A percentile compares a stretch with the other conserved stretches of the same genome.
Conservation (phyloP, 2,113 vertebrate genomes). For the Ophiodon elongatus region DNA sequence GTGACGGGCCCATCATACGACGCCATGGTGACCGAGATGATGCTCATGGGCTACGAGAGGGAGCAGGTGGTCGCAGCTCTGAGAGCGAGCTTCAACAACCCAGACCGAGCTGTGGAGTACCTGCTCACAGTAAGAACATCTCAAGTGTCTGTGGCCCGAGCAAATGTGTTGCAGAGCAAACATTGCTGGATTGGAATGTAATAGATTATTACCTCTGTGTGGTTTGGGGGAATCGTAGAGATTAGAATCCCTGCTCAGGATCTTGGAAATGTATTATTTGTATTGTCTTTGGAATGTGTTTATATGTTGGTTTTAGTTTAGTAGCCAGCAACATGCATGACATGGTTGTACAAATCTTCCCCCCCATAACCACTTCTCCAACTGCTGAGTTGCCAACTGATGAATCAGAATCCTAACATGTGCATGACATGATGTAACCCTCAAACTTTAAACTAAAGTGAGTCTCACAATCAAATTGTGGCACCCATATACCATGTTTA, state of each 20-base stretch:
- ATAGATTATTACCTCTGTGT: background rate
- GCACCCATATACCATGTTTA: background rate
- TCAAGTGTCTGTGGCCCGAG: background rate
- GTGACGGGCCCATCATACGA: slow-evolving; percentile 97
- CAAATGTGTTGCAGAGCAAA: background rate
- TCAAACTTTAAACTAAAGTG: background rate
- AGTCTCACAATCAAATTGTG: background rate
- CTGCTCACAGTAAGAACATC: slow-evolving; percentile 90
- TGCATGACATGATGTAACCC: background rate
- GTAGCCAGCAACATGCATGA: background rate
- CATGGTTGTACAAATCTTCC: background rate
- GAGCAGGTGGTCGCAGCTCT: slow-evolving; percentile 94
- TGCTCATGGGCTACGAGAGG: slow-evolving; percentile 97
- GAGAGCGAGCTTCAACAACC: slow-evolving; percentile 97
- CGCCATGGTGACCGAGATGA: slow-evolving; percentile 98
- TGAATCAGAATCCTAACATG: background rate
- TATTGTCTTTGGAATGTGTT: background rate
- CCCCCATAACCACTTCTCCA: background rate
- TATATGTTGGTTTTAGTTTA: background rate
- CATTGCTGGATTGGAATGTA: background rate
- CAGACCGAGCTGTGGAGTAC: slow-evolving; percentile 96
- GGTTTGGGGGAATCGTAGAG: background rate
- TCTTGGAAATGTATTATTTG: background rate
- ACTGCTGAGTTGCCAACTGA: background rate
- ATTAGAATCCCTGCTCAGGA: background rate